These are phyloP conservation scores for Caenorhabditis imperialis DNA, from an alignment of 2,888 invertebrate species.

Conservation along the genomic window DNA sequence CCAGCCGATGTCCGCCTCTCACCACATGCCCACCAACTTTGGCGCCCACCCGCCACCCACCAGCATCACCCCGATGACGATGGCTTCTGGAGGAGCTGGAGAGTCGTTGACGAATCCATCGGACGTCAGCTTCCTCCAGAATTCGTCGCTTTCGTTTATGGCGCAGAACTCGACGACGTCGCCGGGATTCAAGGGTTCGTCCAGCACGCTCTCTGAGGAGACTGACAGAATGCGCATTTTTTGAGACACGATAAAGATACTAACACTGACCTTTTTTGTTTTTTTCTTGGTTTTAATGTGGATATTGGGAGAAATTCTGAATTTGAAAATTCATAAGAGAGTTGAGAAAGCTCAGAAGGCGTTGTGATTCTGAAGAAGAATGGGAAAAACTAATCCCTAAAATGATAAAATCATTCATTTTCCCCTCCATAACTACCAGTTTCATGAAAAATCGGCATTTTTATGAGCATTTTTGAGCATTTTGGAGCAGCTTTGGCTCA, in stretches of 20 bases:
- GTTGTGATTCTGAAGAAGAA: too few relatives aligned
- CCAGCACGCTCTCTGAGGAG: too few relatives aligned
- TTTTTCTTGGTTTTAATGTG: too few relatives aligned
- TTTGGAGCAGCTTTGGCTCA: too few relatives aligned
- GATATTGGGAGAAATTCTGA: too few relatives aligned
- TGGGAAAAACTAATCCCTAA: too few relatives aligned
- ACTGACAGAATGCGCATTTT: too few relatives aligned
- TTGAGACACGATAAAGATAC: too few relatives aligned
- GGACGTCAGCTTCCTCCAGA: slow-evolving; percentile 51
- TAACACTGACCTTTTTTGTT: not conserved
- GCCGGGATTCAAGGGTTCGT: slow-evolving; percentile 27
- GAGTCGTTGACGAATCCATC: slow-evolving; percentile 55
- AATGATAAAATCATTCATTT: not conserved
- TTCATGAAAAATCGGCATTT: too few relatives aligned
- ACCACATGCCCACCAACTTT: slow-evolving; percentile 17
- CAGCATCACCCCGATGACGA: slow-evolving; percentile 48
- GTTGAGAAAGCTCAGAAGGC: not conserved
- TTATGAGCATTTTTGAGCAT: too few relatives aligned
- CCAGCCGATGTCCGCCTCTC: slow-evolving; percentile 31
- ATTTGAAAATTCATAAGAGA: too few relatives aligned
- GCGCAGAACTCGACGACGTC: slow-evolving; percentile 17
- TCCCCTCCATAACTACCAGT: too few relatives aligned
- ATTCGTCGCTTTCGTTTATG: slow-evolving; percentile 32
- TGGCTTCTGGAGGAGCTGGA: slow-evolving; percentile 52
- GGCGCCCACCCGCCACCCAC: slow-evolving; percentile 23